Percentiles rank a stretch among this genome's conserved stretches.
phyloP scores from a whole-genome alignment of 2,797 vertebrate genomes.

The Astyanax mexicanus region DNA sequence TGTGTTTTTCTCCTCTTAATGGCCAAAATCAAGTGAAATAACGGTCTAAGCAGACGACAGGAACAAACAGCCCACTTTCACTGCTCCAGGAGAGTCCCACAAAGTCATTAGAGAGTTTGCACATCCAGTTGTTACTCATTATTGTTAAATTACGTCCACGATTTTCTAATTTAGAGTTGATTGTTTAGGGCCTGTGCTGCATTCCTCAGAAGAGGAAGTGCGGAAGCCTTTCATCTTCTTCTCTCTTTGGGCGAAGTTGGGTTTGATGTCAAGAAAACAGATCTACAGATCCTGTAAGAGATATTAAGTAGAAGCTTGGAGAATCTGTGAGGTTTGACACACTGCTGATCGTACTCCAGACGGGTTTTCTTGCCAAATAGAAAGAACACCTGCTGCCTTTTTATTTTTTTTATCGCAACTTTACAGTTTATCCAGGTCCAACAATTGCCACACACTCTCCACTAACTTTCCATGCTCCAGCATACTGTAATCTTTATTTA shows the following conservation, averaged over 20 bases:
- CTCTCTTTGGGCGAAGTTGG: constrained; percentile 5
- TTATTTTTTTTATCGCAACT: not conserved
- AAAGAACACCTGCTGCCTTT: not conserved
- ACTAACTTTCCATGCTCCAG: no score
- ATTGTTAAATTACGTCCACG: constrained; percentile 13
- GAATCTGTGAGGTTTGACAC: not conserved
- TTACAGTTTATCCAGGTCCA: not conserved
- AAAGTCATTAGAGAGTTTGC: not conserved
- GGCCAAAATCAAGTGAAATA: constrained; percentile 24
- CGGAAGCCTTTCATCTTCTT: constrained; percentile 23
- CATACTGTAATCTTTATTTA: no score
- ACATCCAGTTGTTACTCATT: not conserved
- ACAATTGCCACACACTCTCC: not conserved
- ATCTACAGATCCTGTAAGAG: constrained; percentile 5
- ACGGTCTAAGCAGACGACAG: not conserved
- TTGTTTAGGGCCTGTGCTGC: not conserved
- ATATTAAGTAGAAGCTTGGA: constrained; percentile 11
- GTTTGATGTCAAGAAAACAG: constrained; percentile 5
- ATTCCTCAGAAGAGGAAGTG: not conserved
- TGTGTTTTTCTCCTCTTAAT: constrained; percentile 32
- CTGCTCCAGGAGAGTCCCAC: not conserved
- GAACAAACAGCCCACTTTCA: constrained; percentile 27
- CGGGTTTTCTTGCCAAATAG: not conserved
- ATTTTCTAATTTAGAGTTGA: not conserved
- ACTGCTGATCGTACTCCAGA: not conserved